Evolutionary conservation across 2,888 invertebrate species (phyloP), one percentile per base, ranked within the genome.

Genomic region (Volucella inflata): DNA sequence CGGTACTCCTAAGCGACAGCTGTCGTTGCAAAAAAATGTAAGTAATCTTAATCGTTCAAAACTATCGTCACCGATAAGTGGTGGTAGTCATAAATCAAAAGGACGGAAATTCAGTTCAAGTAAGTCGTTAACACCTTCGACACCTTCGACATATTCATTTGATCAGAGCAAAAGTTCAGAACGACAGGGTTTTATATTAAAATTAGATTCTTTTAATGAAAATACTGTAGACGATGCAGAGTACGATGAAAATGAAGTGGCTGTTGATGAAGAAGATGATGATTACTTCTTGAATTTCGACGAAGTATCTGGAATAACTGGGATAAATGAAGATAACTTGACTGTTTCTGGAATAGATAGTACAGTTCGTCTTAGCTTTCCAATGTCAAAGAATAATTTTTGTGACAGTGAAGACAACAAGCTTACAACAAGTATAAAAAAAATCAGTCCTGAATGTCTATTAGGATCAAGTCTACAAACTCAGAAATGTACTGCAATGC

Each of bases 391-490:
- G 21, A 14, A 12, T 8, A 74, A 48, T 60, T 3, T 38, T 6
- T 67, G 53, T 16, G 51, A 60, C n/a, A 36, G 46, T 6, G 62
- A 83, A 14, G 82, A 72, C 11, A 48, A 46, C 1, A 62, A 42
- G 8, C 14, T 72, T 4, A 16, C 30, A 48, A 21, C 57, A 44
- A 76, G 46, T 21, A n/a, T 42, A 6, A 79, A 62, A 38, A 85
- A 80, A 51, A 4, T 65, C 2, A 76, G 60, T 46, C 40, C 76
- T 2, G 81, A 87, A 44, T 87, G 77, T 55, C 67, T 88, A 21
- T 89, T 93, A 12, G 94, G 93, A 17, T 93, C 94, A 2, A 95
- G 94, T 90, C 90, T 95, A 79, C 92, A 94, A 68, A 94, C 93
- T 84, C 94, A 94, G 89, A 94, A 94, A 79, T 94, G 94, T 40